These are phyloP conservation scores for Callimorpha dominula DNA, from an alignment of 2,888 invertebrate genomes.

Conservation along the genomic window DNA sequence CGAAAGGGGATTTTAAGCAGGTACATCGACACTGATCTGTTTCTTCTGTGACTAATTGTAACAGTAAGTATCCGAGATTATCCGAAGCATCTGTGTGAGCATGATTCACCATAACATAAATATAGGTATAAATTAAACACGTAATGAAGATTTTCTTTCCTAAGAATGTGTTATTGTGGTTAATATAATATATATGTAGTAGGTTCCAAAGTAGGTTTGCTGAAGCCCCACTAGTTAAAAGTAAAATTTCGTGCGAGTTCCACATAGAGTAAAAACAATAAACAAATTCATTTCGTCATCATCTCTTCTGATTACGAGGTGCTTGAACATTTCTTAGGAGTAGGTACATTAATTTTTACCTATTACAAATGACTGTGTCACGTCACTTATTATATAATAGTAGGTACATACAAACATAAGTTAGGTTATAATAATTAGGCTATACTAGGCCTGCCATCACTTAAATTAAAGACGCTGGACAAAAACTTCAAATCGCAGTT, in stretches of 20 bases:
- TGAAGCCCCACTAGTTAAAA: slow-evolving; percentile 29
- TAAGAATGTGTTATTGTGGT: slow-evolving; percentile 40
- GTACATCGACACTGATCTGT: not conserved
- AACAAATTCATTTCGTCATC: slow-evolving; percentile 33
- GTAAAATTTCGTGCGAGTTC: slow-evolving; percentile 44
- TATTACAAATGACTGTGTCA: not conserved
- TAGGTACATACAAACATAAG: too few relatives aligned
- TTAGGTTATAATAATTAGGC: too few relatives aligned
- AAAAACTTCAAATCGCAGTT: too few relatives aligned
- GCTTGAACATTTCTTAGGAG: not conserved
- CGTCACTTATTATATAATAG: not conserved
- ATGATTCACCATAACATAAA: slow-evolving; percentile 35
- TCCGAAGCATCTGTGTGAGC: slow-evolving; percentile 7
- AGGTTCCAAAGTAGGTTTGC: slow-evolving; percentile 38
- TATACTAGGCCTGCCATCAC: too few relatives aligned
- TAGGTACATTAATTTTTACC: not conserved
- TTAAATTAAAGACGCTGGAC: too few relatives aligned
- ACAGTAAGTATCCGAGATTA: not conserved
- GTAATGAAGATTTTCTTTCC: slow-evolving; percentile 39
- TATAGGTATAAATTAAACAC: slow-evolving; percentile 25
- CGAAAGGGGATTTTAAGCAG: not conserved
- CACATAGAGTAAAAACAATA: slow-evolving; percentile 44
- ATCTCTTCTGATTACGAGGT: slow-evolving; percentile 14
- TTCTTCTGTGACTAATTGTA: not conserved
- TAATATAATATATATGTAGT: slow-evolving; percentile 19